A percentile compares a stretch with the other conserved stretches of the same genome.
Evolutionary conservation across 2,113 vertebrate species (phyloP).

Genomic region (Apus apus): DNA sequence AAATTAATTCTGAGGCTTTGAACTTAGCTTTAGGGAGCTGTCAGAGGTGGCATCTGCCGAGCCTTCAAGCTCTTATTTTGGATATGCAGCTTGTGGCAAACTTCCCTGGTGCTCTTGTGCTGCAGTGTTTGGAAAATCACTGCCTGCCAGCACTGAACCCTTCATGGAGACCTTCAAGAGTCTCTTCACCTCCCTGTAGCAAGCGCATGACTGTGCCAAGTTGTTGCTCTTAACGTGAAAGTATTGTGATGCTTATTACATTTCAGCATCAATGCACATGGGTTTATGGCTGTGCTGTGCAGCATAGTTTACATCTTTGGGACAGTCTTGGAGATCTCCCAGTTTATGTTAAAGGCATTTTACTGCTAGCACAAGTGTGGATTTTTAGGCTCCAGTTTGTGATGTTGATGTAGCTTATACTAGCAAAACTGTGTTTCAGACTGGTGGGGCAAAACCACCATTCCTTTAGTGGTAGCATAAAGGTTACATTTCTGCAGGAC

Average conservation of each 20-base stretch:
- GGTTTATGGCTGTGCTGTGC: background rate
- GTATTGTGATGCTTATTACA: background rate
- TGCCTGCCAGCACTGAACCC: background rate
- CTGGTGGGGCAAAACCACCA: background rate
- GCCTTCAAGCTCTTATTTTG: background rate
- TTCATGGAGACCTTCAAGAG: background rate
- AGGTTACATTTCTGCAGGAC: background rate
- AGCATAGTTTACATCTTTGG: rapidly evolving
- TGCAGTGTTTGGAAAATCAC: rapidly evolving
- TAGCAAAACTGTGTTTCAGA: background rate
- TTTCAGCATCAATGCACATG: rapidly evolving
- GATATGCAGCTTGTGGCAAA: background rate
- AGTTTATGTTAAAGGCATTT: background rate
- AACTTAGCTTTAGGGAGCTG: background rate
- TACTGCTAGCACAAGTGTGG: background rate
- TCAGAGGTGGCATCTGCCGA: background rate
- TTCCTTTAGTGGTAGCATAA: rapidly evolving
- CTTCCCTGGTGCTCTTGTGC: background rate
- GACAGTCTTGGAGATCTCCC: background rate
- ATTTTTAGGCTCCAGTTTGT: background rate
- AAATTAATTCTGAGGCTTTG: background rate
- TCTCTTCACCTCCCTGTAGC: background rate
- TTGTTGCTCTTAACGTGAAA: background rate
- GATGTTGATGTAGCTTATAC: background rate
- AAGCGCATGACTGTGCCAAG: background rate